Evolutionary conservation across 2,797 vertebrate genomes (phyloP).

Genomic region (Scomberomorus guttatus): DNA sequence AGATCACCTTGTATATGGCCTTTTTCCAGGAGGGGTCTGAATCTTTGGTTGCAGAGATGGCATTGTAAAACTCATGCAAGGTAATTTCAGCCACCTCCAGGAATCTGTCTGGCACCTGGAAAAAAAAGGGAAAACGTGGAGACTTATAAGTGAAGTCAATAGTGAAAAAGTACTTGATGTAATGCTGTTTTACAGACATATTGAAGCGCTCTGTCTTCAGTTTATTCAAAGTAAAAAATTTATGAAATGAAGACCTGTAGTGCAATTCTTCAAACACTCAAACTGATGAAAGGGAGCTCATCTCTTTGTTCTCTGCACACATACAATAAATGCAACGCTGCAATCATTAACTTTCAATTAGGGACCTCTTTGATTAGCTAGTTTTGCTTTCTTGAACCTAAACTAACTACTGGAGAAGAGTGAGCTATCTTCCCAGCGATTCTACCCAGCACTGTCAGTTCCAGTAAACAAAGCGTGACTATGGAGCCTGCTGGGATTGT

Average conservation of each 20-base stretch:
- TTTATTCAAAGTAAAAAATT: slow-evolving; percentile 54
- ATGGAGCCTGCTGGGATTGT: neutral
- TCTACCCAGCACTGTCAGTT: slow-evolving; percentile 32
- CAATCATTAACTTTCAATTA: slow-evolving; percentile 73
- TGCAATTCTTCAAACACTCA: slow-evolving; percentile 72
- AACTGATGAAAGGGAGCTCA: slow-evolving; percentile 74
- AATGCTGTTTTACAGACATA: slow-evolving; percentile 9
- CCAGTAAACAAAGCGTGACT: slow-evolving; percentile 28
- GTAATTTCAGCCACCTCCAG: slow-evolving; percentile 95
- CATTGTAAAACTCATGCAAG: slow-evolving; percentile 94
- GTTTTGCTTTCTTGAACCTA: slow-evolving; percentile 66
- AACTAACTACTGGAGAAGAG: slow-evolving; percentile 51
- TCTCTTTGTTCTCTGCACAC: slow-evolving; percentile 78
- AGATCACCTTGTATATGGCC: slow-evolving; percentile 99
- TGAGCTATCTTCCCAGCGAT: slow-evolving; percentile 57
- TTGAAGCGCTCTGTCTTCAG: slow-evolving; percentile 38
- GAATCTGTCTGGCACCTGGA: slow-evolving; percentile 94
- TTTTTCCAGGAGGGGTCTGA: slow-evolving; percentile 98
- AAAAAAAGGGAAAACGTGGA: neutral
- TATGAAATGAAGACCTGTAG: slow-evolving; percentile 58
- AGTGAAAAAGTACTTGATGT: neutral
- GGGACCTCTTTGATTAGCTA: slow-evolving; percentile 75
- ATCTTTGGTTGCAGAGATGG: slow-evolving; percentile 91
- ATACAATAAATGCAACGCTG: slow-evolving; percentile 71
- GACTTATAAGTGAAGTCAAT: neutral